phyloP scores from a whole-genome alignment of 1,140 invertebrate species.

The Mactra quadrangularis region DNA sequence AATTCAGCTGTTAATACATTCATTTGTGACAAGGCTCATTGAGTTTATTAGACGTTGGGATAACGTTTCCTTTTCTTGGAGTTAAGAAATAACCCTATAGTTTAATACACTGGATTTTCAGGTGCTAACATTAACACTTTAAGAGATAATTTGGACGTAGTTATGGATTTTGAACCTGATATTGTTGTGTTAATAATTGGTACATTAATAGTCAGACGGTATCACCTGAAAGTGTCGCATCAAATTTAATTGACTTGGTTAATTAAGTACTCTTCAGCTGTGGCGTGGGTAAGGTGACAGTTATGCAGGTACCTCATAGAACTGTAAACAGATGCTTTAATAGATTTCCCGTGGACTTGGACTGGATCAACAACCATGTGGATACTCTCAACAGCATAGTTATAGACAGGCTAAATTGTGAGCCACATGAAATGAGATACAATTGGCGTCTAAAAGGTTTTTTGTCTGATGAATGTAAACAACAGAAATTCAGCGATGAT shows the following conservation, averaged over 20 bases:
- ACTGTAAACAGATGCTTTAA: background rate
- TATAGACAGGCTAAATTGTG: background rate
- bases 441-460: slow-evolving; percentile 38
- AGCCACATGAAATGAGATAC: background rate
- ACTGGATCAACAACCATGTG: slow-evolving; percentile 19
- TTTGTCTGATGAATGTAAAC: slow-evolving; percentile 7
- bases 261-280: slow-evolving; percentile 11
- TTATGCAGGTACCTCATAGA: slow-evolving; percentile 33
- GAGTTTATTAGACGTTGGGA: no score
- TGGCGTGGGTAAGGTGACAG: slow-evolving; percentile 16
- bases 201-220: no score
- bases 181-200: no score
- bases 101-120: no score
- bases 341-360: slow-evolving; percentile 1
- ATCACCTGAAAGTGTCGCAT: no score
- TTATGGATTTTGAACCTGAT: no score
- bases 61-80: no score
- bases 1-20: no score
- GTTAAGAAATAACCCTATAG: no score
- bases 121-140: no score
- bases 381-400: slow-evolving; percentile 20
- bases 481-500: slow-evolving; percentile 3
- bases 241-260: slow-evolving; percentile 7
- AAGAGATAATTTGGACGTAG: no score
- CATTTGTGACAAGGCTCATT: no score